Evolutionary conservation across 2,113 vertebrate genomes (phyloP).

Genomic region (Pelobates fuscus): DNA sequence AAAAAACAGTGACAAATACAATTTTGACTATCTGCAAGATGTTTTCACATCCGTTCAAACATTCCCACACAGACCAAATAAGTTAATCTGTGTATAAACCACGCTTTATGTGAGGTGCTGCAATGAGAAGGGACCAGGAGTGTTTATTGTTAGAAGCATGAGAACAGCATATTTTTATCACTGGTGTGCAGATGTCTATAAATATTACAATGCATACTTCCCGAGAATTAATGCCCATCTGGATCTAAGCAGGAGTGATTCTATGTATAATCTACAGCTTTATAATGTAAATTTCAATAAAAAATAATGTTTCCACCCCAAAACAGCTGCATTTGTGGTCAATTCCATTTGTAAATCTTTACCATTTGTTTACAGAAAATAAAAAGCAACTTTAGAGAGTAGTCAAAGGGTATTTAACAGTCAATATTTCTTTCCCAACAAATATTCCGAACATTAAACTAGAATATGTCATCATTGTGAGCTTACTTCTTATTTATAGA

Average conservation of each 20-base stretch:
- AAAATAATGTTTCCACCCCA: conserved; percentile 10
- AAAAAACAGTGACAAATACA: conserved; percentile 20
- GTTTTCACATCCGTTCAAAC: conserved; percentile 24
- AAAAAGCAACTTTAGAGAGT: conserved; percentile 35
- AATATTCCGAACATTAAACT: no score
- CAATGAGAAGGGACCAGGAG: conserved; percentile 6
- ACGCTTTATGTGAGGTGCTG: conserved; percentile 29
- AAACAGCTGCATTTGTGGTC: conserved; percentile 21
- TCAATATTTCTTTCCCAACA: not conserved
- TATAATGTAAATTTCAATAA: conserved; percentile 31
- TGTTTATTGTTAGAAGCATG: conserved; percentile 51
- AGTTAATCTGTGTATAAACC: conserved; percentile 3
- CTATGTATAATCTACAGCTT: conserved; percentile 40
- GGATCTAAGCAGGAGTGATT: conserved; percentile 14
- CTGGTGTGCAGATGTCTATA: conserved; percentile 43
- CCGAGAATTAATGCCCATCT: conserved; percentile 11
- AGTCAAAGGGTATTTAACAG: not conserved
- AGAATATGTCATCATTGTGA: no score
- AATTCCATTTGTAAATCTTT: conserved; percentile 19
- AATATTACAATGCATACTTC: conserved; percentile 48
- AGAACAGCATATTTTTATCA: conserved; percentile 49
- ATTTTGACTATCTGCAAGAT: conserved; percentile 27
- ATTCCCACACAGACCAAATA: conserved; percentile 28
- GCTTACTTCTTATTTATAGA: no score
- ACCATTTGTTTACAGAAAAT: conserved; percentile 55